Percentiles rank a stretch among this genome's conserved stretches.
Evolutionary conservation across 2,888 invertebrate species (phyloP).

Genomic region (Brachycybe producta): DNA sequence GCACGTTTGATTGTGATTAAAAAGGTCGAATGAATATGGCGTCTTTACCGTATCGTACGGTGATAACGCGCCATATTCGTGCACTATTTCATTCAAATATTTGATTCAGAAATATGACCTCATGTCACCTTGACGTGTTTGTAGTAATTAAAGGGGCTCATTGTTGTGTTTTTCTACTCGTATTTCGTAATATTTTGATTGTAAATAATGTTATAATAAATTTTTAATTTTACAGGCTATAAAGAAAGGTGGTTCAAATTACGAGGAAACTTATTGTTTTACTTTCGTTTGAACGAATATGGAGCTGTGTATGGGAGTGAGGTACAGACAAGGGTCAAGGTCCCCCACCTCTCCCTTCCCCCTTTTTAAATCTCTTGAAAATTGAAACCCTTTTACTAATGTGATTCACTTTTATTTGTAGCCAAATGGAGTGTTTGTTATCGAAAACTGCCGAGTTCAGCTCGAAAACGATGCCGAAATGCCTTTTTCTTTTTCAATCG

Average conservation of each 20-base stretch:
- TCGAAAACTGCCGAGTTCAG: conserved; percentile 57
- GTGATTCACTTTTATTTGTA: conserved; percentile 27
- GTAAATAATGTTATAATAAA: background rate
- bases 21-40: no score
- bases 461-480: conserved; percentile 48
- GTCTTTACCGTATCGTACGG: no score
- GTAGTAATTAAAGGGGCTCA: background rate
- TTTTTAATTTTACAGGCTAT: conserved; percentile 38
- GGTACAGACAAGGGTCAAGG: no score
- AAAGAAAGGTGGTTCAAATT: conserved; percentile 67
- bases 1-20: no score
- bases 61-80: no score
- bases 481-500: conserved; percentile 59
- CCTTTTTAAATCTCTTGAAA: conserved; percentile 12
- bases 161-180: background rate
- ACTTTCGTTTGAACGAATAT: conserved; percentile 55
- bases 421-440: conserved; percentile 57
- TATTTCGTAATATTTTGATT: background rate
- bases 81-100: no score
- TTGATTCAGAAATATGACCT: no score
- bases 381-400: background rate
- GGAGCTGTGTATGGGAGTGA: conserved; percentile 48
- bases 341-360: no score
- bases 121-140: no score
- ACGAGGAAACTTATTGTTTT: conserved; percentile 59